Base-by-base conservation (phyloP, 1,140 invertebrate species). In the Meloidogyne exigua region DNA sequence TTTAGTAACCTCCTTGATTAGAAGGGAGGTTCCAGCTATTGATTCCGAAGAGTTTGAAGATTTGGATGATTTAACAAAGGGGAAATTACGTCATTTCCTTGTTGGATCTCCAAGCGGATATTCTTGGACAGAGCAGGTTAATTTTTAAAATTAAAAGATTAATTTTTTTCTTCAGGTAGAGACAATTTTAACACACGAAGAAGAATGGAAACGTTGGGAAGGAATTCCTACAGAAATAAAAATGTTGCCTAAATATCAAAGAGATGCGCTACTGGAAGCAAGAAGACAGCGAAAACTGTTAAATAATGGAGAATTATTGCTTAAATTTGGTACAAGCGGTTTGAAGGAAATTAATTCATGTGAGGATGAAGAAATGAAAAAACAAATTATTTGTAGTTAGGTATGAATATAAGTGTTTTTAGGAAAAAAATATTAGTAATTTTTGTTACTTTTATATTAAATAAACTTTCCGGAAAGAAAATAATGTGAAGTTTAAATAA, bases 81-180 rank as follows among this genome's bases (percentile, higher is more conserved):
- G 85, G 3, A 86, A 85, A 73, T 68, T 87, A 12, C 63, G 85
- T 4, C 85, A 87, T 78, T 76, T 86, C 23, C 72, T 87, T 25
- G 77, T 87, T n/a, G 85, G 85, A 57, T 87, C 85, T 15, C 85
- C 85, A 18, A 87, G 86, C 77, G 85, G 85, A 25, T 87, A 87
- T 67, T 75, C 76, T 18, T 87, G 85, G 85, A 80, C 70, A 49
- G 84, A 87, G 49, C 80, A 83, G 64, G 83, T 85, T 26, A 32
- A 18, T 21, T 72, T 44, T 25, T 13, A 10, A 15, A 36, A 13
- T n/a, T 12, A 64, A 23, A 28, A 12, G 11, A 26, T 78, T 64
- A 39, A 44, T 1, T 9, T 7, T 13, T 28, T 21, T 21, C 39
- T 65, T 75, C 25, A 83, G 79, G 82, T 85, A 4, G 84, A 86